Evolutionary conservation across 2,113 vertebrate species (phyloP).

Genomic region (Phylloscopus trochilus): DNA sequence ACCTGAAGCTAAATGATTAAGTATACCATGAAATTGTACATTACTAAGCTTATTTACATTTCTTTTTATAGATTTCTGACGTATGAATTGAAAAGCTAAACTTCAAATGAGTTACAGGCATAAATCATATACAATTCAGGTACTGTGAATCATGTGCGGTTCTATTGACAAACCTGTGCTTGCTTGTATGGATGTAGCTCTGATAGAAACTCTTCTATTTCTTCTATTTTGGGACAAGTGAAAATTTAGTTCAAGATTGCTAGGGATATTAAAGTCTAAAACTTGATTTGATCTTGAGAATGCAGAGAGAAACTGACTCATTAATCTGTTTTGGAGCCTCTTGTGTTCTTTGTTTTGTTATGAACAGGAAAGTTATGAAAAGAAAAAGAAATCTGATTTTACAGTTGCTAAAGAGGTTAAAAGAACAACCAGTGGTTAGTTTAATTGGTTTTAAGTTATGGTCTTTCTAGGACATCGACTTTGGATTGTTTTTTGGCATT

Average conservation of each 20-base stretch:
- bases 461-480: not conserved
- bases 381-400: slow-evolving; percentile 3
- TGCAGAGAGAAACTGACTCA: not conserved
- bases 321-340: slow-evolving; percentile 16
- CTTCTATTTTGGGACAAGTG: not conserved
- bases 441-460: not conserved
- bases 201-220: not conserved
- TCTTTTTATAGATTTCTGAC: not conserved
- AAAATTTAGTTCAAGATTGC: not conserved
- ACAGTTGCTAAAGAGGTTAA: not conserved
- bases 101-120: not conserved
- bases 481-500: not conserved
- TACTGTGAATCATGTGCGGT: not conserved
- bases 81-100: not conserved
- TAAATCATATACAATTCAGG: not conserved
- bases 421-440: not conserved
- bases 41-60: not conserved
- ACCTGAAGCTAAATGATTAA: not conserved
- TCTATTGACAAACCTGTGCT: not conserved
- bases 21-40: not conserved
- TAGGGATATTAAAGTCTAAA: slow-evolving; percentile 15
- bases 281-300: slow-evolving; percentile 12
- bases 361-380: not conserved
- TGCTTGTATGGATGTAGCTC: not conserved
- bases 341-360: not conserved